These are phyloP conservation scores for Jordanella pulchra DNA, from an alignment of 2,797 vertebrate species.

Conservation along the genomic window DNA sequence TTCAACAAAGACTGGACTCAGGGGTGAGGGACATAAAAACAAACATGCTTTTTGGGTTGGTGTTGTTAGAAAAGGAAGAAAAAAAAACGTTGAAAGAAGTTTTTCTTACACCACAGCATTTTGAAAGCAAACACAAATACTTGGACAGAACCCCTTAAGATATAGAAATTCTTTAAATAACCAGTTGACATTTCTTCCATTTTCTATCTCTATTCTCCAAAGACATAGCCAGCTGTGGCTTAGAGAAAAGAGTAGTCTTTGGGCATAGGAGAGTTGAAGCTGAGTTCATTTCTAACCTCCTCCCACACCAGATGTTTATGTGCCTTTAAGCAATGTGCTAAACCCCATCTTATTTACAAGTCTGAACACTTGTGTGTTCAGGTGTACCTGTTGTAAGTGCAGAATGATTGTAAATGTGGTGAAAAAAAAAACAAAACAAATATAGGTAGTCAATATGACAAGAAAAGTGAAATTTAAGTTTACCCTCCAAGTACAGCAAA, in stretches of 20 bases:
- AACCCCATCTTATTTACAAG: not conserved
- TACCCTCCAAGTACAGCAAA: not conserved
- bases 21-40: not conserved
- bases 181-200: slow-evolving; percentile 1
- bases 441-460: not conserved
- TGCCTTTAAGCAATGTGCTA: not conserved
- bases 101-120: not conserved
- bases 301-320: not conserved
- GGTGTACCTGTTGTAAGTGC: not conserved
- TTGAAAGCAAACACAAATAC: not conserved
- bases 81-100: not conserved
- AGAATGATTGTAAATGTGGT: not conserved
- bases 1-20: not conserved
- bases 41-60: not conserved
- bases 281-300: not conserved
- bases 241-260: not conserved
- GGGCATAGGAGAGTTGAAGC: not conserved
- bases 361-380: not conserved
- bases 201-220: slow-evolving; percentile 12
- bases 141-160: not conserved
- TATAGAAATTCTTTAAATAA: slow-evolving; percentile 9
- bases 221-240: not conserved
- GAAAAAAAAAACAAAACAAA: not conserved
- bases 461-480: not conserved
- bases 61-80: not conserved